Evolutionary conservation across 1,140 invertebrate species (phyloP), one percentile per base, ranked within the genome.

Genomic region (Leptopilina clavipes): DNA sequence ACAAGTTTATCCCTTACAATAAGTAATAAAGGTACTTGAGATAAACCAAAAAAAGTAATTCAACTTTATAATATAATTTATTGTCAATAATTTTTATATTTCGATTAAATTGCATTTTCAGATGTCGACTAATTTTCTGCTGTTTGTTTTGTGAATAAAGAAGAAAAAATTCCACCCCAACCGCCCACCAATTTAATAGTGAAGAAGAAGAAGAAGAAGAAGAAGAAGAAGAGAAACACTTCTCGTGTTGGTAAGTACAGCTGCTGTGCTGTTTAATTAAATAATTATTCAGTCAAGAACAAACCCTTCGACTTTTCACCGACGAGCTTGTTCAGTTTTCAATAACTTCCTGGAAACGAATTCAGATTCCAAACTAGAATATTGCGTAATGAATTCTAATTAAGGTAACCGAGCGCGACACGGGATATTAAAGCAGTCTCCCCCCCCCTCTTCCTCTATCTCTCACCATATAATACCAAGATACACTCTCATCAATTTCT

Each of bases 281-380:
- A 65, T 65, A 31, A 65, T 25, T 65, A 65, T 65, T 65, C 25
- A 65, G 22, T 65, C 22, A 65, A 14, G 9, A 19, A 3, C 56
- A 22, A 65, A 65, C 56, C 56, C 56, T 65, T 65, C 59, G 59
- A 65, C 25, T 65, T 65, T 65, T 65, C 25, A 31, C 59, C 19
- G 25, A 7, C 19, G 45, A 40, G 11, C 22, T 65, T 14, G 7
- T 65, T 65, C 22, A 7, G 14, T 65, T 65, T 65, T 65, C 59
- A 65, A 65, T 31, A 65, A 65, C 59, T 31, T 65, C 59, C 37
- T 6, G 6, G 59, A 65, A 65, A 65, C 14, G 59, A 65, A 65
- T 31, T 65, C 22, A 31, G 59, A 37, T 65, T 37, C 59, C 3
- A 6, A 65, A 31, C 22, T 65, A 31, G 11, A 2, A 65, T 31